These are phyloP conservation scores for Deroplatys truncata DNA, from an alignment of 2,888 invertebrate species.

Conservation along the genomic window DNA sequence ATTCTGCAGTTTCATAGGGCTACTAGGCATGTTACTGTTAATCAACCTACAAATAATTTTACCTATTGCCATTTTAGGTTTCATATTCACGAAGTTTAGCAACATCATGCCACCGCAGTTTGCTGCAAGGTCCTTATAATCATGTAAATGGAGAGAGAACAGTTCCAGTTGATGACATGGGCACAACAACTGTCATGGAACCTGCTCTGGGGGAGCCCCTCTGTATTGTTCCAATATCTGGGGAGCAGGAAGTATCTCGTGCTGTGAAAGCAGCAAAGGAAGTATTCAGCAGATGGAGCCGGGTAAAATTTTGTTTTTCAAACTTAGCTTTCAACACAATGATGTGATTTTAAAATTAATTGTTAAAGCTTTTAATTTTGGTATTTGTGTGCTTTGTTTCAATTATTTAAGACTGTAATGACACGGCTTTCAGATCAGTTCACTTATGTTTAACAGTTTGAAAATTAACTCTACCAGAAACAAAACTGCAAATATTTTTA, in stretches of 20 bases:
- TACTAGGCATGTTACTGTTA: no score
- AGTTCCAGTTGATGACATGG: conserved; percentile 23
- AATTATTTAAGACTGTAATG: no score
- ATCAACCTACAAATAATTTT: no score
- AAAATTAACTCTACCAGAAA: no score
- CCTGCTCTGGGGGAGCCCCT: conserved; percentile 36
- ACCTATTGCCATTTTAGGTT: not conserved
- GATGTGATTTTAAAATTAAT: no score
- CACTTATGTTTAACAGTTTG: no score
- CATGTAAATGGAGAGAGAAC: conserved; percentile 33
- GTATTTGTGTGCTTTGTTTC: no score
- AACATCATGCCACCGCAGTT: not conserved
- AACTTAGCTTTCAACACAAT: not conserved
- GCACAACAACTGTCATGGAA: conserved; percentile 32
- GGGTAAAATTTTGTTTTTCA: not conserved
- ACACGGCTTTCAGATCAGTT: no score
- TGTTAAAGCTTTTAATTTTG: no score
- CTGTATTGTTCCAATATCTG: conserved; percentile 33
- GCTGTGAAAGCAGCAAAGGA: conserved; percentile 42
- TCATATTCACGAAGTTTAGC: not conserved
- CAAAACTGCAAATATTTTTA: no score
- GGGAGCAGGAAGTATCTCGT: conserved; percentile 41
- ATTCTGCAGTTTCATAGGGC: no score
- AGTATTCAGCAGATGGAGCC: conserved; percentile 44
- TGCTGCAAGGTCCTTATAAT: conserved; percentile 32